Evolutionary conservation across 1,140 invertebrate genomes (phyloP).

Genomic region (Lasioglossum albipes): DNA sequence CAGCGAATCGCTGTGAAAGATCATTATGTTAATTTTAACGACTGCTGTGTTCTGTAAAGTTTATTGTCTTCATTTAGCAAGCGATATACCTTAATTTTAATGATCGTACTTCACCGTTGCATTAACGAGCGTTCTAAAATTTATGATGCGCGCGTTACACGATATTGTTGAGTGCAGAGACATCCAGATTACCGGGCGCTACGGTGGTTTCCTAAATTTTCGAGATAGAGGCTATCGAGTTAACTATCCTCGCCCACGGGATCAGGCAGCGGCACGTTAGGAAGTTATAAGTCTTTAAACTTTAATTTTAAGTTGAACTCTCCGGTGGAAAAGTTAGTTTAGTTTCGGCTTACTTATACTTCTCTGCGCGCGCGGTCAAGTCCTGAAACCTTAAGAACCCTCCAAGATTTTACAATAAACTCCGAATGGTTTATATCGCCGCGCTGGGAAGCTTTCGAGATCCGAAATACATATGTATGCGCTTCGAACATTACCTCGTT

Average conservation of each 20-base stretch:
- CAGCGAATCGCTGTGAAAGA: no score
- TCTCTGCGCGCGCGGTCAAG: slow-evolving; percentile 51
- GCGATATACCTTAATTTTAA: background rate
- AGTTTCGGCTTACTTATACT: slow-evolving; percentile 67
- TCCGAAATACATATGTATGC: background rate
- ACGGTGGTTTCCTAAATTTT: slow-evolving; percentile 33
- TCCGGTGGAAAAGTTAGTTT: slow-evolving; percentile 54
- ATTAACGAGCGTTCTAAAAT: background rate
- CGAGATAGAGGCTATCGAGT: slow-evolving; percentile 51
- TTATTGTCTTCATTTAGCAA: background rate
- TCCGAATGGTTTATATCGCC: slow-evolving; percentile 56
- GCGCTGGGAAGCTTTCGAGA: background rate
- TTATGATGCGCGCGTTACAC: slow-evolving; percentile 27
- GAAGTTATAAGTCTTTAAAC: slow-evolving; percentile 73
- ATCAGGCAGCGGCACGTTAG: slow-evolving; percentile 60
- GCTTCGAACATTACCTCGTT: background rate
- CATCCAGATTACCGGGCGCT: slow-evolving; percentile 39
- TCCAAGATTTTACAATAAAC: slow-evolving; percentile 64
- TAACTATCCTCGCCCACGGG: slow-evolving; percentile 58
- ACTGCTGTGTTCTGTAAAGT: background rate
- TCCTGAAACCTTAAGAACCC: slow-evolving; percentile 59
- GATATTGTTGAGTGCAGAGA: slow-evolving; percentile 25
- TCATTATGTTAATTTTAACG: no score
- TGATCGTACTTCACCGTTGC: background rate
- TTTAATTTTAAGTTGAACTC: slow-evolving; percentile 72